Percentiles rank a stretch among this genome's conserved stretches.
Evolutionary conservation across 2,113 vertebrate genomes (phyloP).

Genomic region (Cynoglossus semilaevis): DNA sequence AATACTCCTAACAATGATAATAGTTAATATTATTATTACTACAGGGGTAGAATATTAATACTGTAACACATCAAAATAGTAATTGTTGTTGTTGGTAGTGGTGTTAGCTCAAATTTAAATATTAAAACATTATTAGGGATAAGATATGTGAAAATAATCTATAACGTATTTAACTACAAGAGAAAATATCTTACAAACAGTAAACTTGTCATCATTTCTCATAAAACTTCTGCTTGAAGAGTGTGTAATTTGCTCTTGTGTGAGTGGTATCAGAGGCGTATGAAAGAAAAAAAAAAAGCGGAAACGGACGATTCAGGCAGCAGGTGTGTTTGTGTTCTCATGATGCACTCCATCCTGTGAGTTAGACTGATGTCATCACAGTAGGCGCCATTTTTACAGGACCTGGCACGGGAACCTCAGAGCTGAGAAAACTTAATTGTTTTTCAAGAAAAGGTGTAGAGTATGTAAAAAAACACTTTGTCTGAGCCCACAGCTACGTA

Average conservation of each 20-base stretch:
- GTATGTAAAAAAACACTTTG: conserved; percentile 1
- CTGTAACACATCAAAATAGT: too few relatives aligned
- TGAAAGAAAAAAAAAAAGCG: conserved; percentile 48
- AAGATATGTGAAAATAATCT: neutral
- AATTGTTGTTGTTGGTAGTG: too few relatives aligned
- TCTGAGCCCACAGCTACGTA: too few relatives aligned
- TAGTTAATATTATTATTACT: too few relatives aligned
- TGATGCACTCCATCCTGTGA: conserved; percentile 48
- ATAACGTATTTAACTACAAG: neutral
- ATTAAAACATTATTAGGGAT: too few relatives aligned
- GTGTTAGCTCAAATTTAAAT: too few relatives aligned
- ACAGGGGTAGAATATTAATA: too few relatives aligned
- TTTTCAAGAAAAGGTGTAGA: neutral
- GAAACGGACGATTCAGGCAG: conserved; percentile 21
- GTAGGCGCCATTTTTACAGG: neutral
- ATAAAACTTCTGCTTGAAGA: too few relatives aligned
- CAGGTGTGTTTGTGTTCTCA: conserved; percentile 23
- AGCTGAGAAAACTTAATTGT: neutral
- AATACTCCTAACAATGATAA: too few relatives aligned
- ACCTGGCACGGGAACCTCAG: neutral
- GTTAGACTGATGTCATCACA: conserved; percentile 42
- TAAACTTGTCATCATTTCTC: neutral
- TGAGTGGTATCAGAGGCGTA: neutral
- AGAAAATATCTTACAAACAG: neutral
- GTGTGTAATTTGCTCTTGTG: too few relatives aligned